Evolutionary conservation across 2,797 vertebrate species (phyloP).

Genomic region (Steatocranus sp.): DNA sequence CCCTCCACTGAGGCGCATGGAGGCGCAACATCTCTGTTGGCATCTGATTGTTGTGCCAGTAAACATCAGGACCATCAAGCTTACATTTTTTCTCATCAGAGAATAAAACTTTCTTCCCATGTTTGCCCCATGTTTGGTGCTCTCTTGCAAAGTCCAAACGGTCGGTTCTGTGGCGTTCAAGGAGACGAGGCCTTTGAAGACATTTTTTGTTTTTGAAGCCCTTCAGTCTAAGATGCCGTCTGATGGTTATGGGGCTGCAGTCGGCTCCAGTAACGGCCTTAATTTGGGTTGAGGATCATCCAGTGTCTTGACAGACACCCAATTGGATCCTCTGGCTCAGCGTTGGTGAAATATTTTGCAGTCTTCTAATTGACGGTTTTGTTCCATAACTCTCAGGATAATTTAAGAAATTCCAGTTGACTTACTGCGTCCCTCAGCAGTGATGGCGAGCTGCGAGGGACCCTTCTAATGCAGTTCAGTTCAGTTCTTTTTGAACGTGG

Average conservation of each 20-base stretch:
- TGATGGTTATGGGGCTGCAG: not conserved
- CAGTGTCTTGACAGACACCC: not conserved
- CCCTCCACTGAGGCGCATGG: not conserved
- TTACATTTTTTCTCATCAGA: not conserved
- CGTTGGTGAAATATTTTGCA: not conserved
- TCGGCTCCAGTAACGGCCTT: not conserved
- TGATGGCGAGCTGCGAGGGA: not conserved
- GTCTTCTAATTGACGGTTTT: not conserved
- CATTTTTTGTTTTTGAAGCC: not conserved
- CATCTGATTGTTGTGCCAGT: not conserved
- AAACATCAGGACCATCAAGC: not conserved
- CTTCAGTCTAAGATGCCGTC: not conserved
- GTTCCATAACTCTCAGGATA: not conserved
- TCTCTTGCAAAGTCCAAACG: not conserved
- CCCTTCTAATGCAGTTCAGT: not conserved
- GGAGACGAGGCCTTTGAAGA: not conserved
- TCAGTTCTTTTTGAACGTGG: not conserved
- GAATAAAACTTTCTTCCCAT: not conserved
- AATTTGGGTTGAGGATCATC: not conserved
- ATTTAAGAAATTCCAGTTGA: not conserved
- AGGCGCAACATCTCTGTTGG: not conserved
- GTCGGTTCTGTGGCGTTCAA: not conserved
- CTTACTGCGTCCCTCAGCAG: not conserved
- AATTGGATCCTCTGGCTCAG: not conserved
- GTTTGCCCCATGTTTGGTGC: not conserved